Evolutionary conservation across 1,140 invertebrate genomes (phyloP).

Genomic region (Wiebesia pumilae): DNA sequence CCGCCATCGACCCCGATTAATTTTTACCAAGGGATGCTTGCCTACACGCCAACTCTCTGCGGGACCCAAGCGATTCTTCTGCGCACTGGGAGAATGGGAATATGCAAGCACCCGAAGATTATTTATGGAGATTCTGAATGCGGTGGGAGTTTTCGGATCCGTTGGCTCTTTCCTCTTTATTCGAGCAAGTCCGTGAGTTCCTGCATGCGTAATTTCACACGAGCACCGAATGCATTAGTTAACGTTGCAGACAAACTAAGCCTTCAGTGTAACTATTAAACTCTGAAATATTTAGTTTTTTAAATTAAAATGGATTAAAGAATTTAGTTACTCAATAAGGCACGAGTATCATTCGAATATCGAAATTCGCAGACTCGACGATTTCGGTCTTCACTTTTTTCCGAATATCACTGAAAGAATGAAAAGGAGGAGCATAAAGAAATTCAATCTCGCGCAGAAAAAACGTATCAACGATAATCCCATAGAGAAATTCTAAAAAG

Average conservation of each 20-base stretch:
- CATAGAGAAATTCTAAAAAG: conserved; percentile 32
- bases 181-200: not conserved
- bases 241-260: not conserved
- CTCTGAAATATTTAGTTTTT: not conserved
- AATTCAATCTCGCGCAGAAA: not conserved
- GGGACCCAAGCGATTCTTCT: not conserved
- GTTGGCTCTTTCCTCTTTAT: not conserved
- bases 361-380: no score
- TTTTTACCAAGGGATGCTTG: conserved; percentile 63
- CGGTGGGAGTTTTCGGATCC: not conserved
- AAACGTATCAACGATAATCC: not conserved
- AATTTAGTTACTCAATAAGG: not conserved
- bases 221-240: not conserved
- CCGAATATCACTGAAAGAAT: not conserved
- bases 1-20: conserved; percentile 64
- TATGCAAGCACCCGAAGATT: not conserved
- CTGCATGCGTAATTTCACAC: not conserved
- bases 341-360: not conserved
- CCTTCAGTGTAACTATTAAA: not conserved
- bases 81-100: not conserved
- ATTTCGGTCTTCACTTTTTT: not conserved
- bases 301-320: not conserved
- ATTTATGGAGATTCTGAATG: conserved; percentile 12
- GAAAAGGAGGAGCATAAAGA: not conserved
- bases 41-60: not conserved